Base-by-base conservation (phyloP, 1,140 invertebrate species). In the Pygmarrhopalites habei region DNA sequence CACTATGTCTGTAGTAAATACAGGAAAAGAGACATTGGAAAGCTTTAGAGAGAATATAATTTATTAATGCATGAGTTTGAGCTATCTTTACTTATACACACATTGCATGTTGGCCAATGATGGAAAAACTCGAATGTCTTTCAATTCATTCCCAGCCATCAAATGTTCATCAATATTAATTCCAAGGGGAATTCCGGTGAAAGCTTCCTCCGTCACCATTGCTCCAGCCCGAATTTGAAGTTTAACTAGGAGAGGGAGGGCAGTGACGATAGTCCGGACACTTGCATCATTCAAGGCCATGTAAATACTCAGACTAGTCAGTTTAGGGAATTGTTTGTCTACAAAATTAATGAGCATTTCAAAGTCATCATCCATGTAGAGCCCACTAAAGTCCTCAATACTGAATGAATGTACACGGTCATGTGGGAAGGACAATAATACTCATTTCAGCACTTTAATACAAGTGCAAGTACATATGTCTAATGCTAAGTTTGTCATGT, bases 51-150 rank as follows among this genome's bases (percentile, higher is more conserved):
- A n/a, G n/a, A n/a, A n/a, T n/a, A 35, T 35, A 35, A 35, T 35
- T 35, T 35, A 35, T 7, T 15, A 35, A 7, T 35, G 5, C 5
- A 35, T 15, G 15, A 7, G 15, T 7, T 35, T 35, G 15, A 35
- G 5, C 5, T 35, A 7, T 35, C 15, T 35, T 35, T 35, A 7
- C 15, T 35, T 15, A 35, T 15, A 35, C 32, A 35, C 28, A 52
- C 49, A 52, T 29, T 26, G 25, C 28, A 52, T 28, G 49, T 52
- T 26, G 14, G 49, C 49, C 25, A 52, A 28, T 10, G 49, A 26
- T 29, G 49, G 49, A 29, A 52, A n/a, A 23, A 52, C 49, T 28
- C 49, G 49, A 52, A 52, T 52, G 49, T 52, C 49, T 12, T 29
- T 52, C 12, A 52, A 29, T 5, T 52, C 49, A 28, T 12, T 23